phyloP scores from a whole-genome alignment of 2,888 invertebrate species.

The Coleophora flavipennella region DNA sequence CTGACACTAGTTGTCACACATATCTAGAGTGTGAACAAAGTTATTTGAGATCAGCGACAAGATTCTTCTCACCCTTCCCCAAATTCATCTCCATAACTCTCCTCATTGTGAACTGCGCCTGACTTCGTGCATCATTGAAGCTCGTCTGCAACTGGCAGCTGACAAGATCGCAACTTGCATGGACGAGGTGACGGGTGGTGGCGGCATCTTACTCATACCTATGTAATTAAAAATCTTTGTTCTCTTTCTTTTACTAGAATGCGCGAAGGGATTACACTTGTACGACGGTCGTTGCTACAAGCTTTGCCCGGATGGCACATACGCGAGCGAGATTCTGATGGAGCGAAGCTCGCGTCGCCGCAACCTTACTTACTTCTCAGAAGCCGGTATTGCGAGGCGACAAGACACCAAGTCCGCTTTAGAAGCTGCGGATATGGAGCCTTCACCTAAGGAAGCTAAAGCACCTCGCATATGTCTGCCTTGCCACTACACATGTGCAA shows the following conservation, averaged over 20 bases:
- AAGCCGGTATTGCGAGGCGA: constrained; percentile 38
- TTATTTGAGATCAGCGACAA: constrained; percentile 71
- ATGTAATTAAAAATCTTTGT: constrained; percentile 49
- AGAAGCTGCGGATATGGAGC: constrained; percentile 54
- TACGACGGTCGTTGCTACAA: constrained; percentile 74
- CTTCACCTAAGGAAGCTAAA: constrained; percentile 23
- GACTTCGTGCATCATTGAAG: constrained; percentile 40
- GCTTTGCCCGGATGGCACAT: constrained; percentile 71
- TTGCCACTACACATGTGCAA: constrained; percentile 84
- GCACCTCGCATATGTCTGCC: constrained; percentile 67
- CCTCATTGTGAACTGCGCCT: constrained; percentile 27
- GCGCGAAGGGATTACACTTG: constrained; percentile 74
- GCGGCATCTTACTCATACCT: constrained; percentile 37
- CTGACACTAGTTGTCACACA: too few species aligned
- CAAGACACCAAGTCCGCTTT: constrained; percentile 33
- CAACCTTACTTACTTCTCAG: constrained; percentile 47
- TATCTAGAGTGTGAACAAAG: constrained; percentile 31
- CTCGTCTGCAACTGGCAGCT: constrained; percentile 45
- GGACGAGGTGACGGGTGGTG: constrained; percentile 65
- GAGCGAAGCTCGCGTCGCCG: constrained; percentile 54
- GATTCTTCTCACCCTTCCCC: constrained; percentile 46
- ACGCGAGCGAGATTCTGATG: constrained; percentile 51
- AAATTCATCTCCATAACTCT: constrained; percentile 18
- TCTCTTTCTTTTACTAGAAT: constrained; percentile 76
- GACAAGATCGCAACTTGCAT: constrained; percentile 56